A percentile compares a stretch with the other conserved stretches of the same genome.
These are phyloP conservation scores for Microtus pennsylvanicus DNA, from an alignment of 2,113 vertebrate genomes.

Conservation along the genomic window DNA sequence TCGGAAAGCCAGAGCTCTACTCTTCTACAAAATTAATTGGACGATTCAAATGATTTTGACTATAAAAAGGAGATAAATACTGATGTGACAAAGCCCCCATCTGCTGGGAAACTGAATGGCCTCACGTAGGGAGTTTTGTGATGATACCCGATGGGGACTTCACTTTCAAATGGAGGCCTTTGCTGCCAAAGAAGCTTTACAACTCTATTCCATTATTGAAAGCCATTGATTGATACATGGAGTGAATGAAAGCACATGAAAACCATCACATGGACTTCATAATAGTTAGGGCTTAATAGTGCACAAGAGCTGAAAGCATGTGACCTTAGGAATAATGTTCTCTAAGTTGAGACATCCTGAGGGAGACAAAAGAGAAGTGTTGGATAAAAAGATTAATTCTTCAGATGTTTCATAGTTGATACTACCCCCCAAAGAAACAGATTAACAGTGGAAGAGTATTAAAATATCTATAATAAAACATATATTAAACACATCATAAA, in stretches of 20 bases:
- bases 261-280: background rate
- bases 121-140: background rate
- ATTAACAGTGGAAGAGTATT: background rate
- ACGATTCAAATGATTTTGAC: background rate
- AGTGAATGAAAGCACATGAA: background rate
- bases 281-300: background rate
- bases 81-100: background rate
- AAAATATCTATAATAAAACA: background rate
- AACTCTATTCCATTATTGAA: background rate
- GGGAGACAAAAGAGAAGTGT: background rate
- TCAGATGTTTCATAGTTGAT: background rate
- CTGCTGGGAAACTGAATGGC: background rate
- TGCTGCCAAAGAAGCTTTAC: background rate
- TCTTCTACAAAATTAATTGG: background rate
- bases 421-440: background rate
- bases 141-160: background rate
- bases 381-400: background rate
- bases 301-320: background rate
- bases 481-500: background rate
- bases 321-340: background rate
- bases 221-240: background rate
- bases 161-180: constrained; percentile 5
- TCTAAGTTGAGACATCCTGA: background rate
- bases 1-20: background rate
- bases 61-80: background rate